phyloP scores from a whole-genome alignment of 2,797 vertebrate species.

The Micrastur ruficollis region DNA sequence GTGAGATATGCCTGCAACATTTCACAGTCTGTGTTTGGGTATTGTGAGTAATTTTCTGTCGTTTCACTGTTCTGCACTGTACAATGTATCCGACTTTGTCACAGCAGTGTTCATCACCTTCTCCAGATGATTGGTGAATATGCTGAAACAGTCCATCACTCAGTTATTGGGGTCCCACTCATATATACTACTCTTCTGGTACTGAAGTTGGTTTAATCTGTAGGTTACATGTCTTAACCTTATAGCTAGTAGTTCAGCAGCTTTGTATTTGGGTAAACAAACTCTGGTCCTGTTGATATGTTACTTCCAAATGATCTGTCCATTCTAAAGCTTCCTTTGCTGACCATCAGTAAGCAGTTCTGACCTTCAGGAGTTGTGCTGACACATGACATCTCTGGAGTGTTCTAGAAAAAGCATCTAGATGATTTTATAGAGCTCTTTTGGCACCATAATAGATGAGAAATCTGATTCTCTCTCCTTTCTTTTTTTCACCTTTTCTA shows the following conservation, averaged over 20 bases:
- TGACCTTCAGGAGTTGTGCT: not conserved
- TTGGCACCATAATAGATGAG: not conserved
- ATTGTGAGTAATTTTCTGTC: not conserved
- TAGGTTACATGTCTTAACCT: not conserved
- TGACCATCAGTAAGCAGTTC: not conserved
- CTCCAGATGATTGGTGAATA: not conserved
- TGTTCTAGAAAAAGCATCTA: not conserved
- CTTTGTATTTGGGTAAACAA: not conserved
- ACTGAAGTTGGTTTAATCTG: not conserved
- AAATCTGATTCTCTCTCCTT: not conserved
- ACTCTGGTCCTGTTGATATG: fast-evolving
- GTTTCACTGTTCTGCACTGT: not conserved
- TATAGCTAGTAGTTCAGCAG: not conserved
- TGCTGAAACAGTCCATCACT: not conserved
- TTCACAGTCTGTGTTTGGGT: not conserved
- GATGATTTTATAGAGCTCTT: not conserved
- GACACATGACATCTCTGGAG: not conserved
- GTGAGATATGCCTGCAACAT: not conserved
- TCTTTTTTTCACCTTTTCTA: not conserved
- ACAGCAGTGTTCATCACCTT: not conserved
- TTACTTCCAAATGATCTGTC: not conserved
- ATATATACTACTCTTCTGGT: not conserved
- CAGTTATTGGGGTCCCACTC: not conserved
- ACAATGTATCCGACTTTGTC: not conserved
- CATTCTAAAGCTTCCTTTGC: not conserved